Evolutionary conservation across 2,888 invertebrate genomes (phyloP).

Genomic region (Sminthurinus aureus): DNA sequence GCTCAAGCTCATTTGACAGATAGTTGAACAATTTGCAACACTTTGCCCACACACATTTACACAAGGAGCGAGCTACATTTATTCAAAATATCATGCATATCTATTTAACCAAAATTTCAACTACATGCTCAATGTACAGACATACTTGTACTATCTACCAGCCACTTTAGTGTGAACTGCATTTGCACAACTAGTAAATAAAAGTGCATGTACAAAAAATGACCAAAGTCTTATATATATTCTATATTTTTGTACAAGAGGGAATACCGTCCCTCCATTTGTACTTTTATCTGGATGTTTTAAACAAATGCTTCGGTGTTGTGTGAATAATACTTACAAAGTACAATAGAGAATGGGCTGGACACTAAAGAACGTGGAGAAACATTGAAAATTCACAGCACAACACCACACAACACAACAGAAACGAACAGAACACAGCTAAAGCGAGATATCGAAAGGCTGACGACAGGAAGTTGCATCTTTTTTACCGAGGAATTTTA

Average conservation of each 20-base stretch:
- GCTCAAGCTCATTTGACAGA: neutral
- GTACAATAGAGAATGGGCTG: too few relatives aligned
- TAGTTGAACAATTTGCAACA: neutral
- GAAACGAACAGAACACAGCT: neutral
- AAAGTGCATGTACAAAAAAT: too few relatives aligned
- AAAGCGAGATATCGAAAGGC: neutral
- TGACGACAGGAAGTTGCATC: conserved; percentile 40
- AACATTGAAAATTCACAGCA: neutral
- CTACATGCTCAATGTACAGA: too few relatives aligned
- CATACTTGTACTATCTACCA: too few relatives aligned
- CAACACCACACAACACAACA: too few relatives aligned
- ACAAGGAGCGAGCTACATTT: neutral
- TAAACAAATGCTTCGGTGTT: too few relatives aligned
- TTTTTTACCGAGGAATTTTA: conserved; percentile 35
- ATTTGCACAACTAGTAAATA: too few relatives aligned
- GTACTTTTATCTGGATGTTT: neutral
- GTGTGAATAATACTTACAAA: too few relatives aligned
- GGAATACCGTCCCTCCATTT: neutral
- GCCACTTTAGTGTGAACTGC: too few relatives aligned
- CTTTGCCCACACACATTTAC: neutral
- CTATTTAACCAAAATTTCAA: too few relatives aligned
- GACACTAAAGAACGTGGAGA: neutral
- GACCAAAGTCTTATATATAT: too few relatives aligned
- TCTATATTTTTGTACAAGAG: neutral
- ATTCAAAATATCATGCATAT: neutral